These are phyloP conservation scores for Rhabditoides inermis DNA, from an alignment of 2,888 invertebrate species.

Conservation along the genomic window DNA sequence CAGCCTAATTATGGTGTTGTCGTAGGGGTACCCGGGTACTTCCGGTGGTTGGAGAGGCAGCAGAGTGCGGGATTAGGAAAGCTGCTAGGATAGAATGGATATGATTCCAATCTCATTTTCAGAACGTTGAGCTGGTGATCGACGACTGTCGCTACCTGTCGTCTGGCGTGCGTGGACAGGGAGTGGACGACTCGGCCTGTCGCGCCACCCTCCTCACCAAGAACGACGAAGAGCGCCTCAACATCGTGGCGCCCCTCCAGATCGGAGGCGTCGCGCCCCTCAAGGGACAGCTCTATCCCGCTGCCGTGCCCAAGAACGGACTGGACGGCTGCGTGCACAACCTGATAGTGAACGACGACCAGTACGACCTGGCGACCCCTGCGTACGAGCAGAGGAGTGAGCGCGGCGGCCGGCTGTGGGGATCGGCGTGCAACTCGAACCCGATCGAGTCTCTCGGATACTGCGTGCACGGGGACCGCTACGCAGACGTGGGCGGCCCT, in stretches of 20 bases:
- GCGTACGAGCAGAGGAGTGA: slow-evolving; percentile 57
- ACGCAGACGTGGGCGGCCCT: slow-evolving; percentile 24
- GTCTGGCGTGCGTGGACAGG: slow-evolving; percentile 13
- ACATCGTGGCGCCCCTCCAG: slow-evolving; percentile 52
- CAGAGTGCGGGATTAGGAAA: too few relatives aligned
- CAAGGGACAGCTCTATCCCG: slow-evolving; percentile 24
- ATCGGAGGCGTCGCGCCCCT: slow-evolving; percentile 66
- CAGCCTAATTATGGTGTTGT: too few relatives aligned
- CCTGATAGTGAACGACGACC: slow-evolving; percentile 79
- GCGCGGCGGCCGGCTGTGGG: slow-evolving; percentile 79
- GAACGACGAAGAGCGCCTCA: slow-evolving; percentile 50
- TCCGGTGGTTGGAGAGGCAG: too few relatives aligned
- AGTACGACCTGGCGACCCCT: slow-evolving; percentile 89
- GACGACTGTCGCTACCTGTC: slow-evolving; percentile 38
- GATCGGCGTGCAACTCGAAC: slow-evolving; percentile 76
- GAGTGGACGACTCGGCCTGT: slow-evolving; percentile 19
- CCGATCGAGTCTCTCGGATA: slow-evolving; percentile 62
- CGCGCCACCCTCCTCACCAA: slow-evolving; percentile 24
- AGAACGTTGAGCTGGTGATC: slow-evolving; percentile 38
- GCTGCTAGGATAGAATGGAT: too few relatives aligned
- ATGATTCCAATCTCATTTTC: too few relatives aligned
- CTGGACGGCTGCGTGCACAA: slow-evolving; percentile 94
- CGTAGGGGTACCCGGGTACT: too few relatives aligned
- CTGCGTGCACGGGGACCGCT: slow-evolving; percentile 50
- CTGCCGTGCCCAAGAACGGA: slow-evolving; percentile 56